phyloP scores from a whole-genome alignment of 2,113 vertebrate genomes.

The Sarotherodon lohbergeri region DNA sequence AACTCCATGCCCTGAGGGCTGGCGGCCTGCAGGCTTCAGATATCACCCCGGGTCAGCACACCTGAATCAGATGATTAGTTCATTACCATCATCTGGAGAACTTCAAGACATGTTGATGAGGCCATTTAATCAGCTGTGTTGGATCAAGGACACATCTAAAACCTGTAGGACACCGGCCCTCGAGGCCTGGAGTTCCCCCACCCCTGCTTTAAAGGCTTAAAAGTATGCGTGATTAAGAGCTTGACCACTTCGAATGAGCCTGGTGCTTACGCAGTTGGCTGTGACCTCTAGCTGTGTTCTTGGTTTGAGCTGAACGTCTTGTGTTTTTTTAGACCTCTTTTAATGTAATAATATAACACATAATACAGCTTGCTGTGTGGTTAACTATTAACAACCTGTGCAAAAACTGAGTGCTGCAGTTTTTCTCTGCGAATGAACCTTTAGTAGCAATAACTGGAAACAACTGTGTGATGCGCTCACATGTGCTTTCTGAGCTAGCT shows the following conservation, averaged over 20 bases:
- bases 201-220: background rate
- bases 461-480: background rate
- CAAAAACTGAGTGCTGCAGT: background rate
- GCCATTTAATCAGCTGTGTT: background rate
- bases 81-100: background rate
- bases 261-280: background rate
- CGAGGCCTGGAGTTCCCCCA: background rate
- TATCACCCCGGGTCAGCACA: background rate
- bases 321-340: background rate
- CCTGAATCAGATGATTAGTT: background rate
- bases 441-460: background rate
- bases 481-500: background rate
- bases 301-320: background rate
- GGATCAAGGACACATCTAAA: background rate
- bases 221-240: background rate
- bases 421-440: background rate
- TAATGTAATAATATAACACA: background rate
- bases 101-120: background rate
- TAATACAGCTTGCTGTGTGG: background rate
- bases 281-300: background rate
- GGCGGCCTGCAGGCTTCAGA: background rate
- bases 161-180: background rate
- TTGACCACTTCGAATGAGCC: background rate
- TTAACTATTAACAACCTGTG: background rate
- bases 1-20: background rate